Conservation (phyloP, 1,140 invertebrate species). For the Homarus americanus region DNA sequence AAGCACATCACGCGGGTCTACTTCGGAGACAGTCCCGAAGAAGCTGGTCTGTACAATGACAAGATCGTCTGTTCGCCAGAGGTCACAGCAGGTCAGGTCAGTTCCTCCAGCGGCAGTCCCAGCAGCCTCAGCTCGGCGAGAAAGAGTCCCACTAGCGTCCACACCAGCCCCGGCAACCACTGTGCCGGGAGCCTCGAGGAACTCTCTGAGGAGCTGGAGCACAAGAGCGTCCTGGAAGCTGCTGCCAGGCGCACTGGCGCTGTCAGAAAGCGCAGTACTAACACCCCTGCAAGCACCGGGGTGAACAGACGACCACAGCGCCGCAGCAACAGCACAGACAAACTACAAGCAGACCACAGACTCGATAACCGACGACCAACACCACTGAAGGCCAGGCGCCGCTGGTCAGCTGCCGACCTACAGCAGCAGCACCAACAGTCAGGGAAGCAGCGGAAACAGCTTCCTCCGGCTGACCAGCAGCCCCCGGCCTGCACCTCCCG, state of each 20-base stretch:
- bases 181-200: conserved; percentile 29
- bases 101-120: background rate
- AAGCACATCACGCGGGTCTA: conserved; percentile 67
- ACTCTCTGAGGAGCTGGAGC: conserved; percentile 51
- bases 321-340: conserved; percentile 39
- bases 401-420: conserved; percentile 50
- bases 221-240: conserved; percentile 49
- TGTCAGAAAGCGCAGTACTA: conserved; percentile 51
- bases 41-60: conserved; percentile 21
- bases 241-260: conserved; percentile 51
- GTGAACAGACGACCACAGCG: conserved; percentile 4
- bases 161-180: conserved; percentile 16
- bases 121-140: background rate
- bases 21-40: conserved; percentile 44
- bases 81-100: background rate
- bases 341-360: conserved; percentile 15
- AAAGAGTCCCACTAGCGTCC: conserved; percentile 17
- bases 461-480: background rate
- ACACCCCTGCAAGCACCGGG: background rate
- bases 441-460: conserved; percentile 2
- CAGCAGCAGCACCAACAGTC: conserved; percentile 44
- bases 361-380: conserved; percentile 23
- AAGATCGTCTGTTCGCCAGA: conserved; percentile 50
- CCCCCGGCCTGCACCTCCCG: conserved; percentile 3
- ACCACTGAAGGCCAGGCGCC: conserved; percentile 50